Evolutionary conservation across 2,888 invertebrate species (phyloP), one percentile per base, ranked within the genome.

Genomic region (Plemyria rubiginata): DNA sequence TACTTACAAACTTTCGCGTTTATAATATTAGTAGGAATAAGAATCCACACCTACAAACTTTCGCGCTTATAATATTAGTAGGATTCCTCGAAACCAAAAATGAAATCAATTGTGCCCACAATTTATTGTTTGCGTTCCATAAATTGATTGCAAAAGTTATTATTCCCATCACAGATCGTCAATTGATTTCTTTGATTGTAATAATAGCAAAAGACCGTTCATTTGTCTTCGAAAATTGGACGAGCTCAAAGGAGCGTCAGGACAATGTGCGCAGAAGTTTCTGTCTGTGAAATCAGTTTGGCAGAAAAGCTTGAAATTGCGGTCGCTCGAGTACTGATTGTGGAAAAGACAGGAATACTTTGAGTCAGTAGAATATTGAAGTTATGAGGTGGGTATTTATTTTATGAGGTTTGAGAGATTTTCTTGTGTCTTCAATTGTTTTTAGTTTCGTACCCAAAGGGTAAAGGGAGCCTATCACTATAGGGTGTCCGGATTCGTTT

Each of bases 191-290:
- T 53, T 62, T 62, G 62, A 62, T 57, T 58, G 58, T 51, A 50
- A 62, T 62, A 46, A 61, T 46, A 46, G 45, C 49, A 43, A 53
- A 60, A 64, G 55, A 40, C 41, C 29, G 60, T 57, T 54, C 40
- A 53, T 54, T 65, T 60, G 54, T 62, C 58, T 62, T 36, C 49
- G 54, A 52, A 56, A 60, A 64, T 60, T 64, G 63, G 48, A 60
- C 52, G 41, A 55, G 52, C 48, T 64, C 63, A 64, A 60, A 64
- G 56, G 45, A 50, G 29, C 36, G 43, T 50, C 32, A 4, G 11
- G 16, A 32, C 38, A 13, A 54, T 32, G 40, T 38, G 50, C 43
- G 60, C 55, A 55, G 51, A 55, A 55, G 48, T 55, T 55, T 54
- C 6, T 15, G 38, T 48, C 46, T 22, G 55, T 46, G 48, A 55